Evolutionary conservation across 2,797 vertebrate genomes (phyloP).

Genomic region (Sebastes iracundus): DNA sequence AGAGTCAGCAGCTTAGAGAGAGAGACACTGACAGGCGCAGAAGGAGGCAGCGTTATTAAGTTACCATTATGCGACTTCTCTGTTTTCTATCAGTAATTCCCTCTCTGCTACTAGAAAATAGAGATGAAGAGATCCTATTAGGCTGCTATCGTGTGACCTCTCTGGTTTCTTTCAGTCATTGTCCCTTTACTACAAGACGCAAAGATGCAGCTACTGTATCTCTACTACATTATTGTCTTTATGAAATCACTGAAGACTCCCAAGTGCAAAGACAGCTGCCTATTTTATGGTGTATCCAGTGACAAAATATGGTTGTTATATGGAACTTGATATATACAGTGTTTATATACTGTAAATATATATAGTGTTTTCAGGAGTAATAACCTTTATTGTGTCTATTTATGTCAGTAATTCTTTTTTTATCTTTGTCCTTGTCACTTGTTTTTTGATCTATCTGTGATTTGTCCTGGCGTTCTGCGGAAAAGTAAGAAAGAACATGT

Average conservation of each 20-base stretch:
- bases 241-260: slow-evolving; percentile 7
- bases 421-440: not conserved
- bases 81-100: slow-evolving; percentile 10
- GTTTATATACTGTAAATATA: not conserved
- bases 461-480: not conserved
- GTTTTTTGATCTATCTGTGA: not conserved
- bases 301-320: not conserved
- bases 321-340: not conserved
- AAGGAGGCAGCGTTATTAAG: slow-evolving; percentile 10
- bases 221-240: not conserved
- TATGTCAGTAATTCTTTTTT: not conserved
- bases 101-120: slow-evolving; percentile 8
- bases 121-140: slow-evolving; percentile 1
- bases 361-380: not conserved
- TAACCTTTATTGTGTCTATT: not conserved
- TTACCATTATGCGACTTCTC: slow-evolving; percentile 18
- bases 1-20: slow-evolving; percentile 52
- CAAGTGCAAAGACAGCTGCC: not conserved
- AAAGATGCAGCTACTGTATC: slow-evolving; percentile 4
- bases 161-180: slow-evolving; percentile 7
- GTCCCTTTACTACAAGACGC: slow-evolving; percentile 11
- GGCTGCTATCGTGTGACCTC: slow-evolving; percentile 25
- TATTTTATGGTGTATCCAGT: not conserved
- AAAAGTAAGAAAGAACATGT: not conserved
- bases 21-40: not conserved